Percentiles rank a stretch among this genome's conserved stretches.
Evolutionary conservation across 2,888 invertebrate species (phyloP).

Genomic region (Euspilapteryx auroguttella): DNA sequence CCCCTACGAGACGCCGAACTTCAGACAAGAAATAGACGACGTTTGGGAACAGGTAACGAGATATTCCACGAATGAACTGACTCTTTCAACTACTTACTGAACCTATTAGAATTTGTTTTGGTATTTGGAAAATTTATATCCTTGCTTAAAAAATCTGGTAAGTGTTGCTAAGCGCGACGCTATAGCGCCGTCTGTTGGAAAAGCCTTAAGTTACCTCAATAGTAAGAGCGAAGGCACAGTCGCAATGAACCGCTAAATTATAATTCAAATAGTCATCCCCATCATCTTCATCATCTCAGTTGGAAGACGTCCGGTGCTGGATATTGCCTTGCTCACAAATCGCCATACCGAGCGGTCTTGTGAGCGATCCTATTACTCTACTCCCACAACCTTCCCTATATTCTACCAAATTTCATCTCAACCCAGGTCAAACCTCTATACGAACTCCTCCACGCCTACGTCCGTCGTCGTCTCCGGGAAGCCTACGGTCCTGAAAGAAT

Average conservation of each 20-base stretch:
- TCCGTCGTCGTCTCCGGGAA: constrained; percentile 79
- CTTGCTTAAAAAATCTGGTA: too few relatives aligned
- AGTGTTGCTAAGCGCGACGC: too few relatives aligned
- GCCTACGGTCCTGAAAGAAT: constrained; percentile 83
- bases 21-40: constrained; percentile 77
- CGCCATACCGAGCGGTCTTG: too few relatives aligned
- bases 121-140: background rate
- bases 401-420: background rate
- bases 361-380: too few relatives aligned
- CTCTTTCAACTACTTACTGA: background rate
- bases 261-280: background rate
- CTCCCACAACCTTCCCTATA: too few relatives aligned
- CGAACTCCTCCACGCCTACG: constrained; percentile 86
- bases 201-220: too few relatives aligned
- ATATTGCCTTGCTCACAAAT: too few relatives aligned
- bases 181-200: too few relatives aligned
- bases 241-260: background rate
- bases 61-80: background rate
- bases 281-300: too few relatives aligned
- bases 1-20: constrained; percentile 77
- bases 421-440: constrained; percentile 77
- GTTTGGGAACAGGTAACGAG: constrained; percentile 71
- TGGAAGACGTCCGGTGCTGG: too few relatives aligned
- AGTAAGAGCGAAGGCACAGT: too few relatives aligned
- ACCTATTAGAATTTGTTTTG: background rate